Conservation (phyloP, 2,797 vertebrate genomes). For the Fistularia tabacaria region DNA sequence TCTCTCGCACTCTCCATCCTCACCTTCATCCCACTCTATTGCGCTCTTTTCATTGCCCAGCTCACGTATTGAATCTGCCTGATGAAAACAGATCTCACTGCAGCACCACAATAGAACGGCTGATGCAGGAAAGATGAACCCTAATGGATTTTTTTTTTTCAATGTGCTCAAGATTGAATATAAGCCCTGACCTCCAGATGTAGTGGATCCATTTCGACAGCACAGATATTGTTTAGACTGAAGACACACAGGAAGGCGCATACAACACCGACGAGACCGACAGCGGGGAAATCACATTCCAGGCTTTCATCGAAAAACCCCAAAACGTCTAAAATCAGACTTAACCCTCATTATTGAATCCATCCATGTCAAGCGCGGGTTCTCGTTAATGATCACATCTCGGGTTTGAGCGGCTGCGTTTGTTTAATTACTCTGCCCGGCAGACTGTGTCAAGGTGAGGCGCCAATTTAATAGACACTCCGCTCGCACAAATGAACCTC, state of each 20-base stretch:
- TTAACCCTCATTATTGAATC: slow-evolving; percentile 59
- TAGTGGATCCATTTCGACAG: slow-evolving; percentile 79
- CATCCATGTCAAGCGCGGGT: slow-evolving; percentile 56
- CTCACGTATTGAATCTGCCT: slow-evolving; percentile 80
- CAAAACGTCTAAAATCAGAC: slow-evolving; percentile 39
- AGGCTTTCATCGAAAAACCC: slow-evolving; percentile 3
- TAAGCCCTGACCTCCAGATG: slow-evolving; percentile 82
- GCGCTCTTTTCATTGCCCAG: slow-evolving; percentile 74
- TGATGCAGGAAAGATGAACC: slow-evolving; percentile 82
- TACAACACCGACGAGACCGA: slow-evolving; percentile 39
- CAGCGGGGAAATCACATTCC: slow-evolving; percentile 7
- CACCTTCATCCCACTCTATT: slow-evolving; percentile 68
- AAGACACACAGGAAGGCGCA: slow-evolving; percentile 54
- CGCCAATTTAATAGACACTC: slow-evolving; percentile 69
- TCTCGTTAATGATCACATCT: slow-evolving; percentile 64
- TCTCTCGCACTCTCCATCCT: slow-evolving; percentile 28
- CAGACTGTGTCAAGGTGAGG: slow-evolving; percentile 74
- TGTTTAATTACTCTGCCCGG: slow-evolving; percentile 74
- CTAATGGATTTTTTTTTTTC: slow-evolving; percentile 79
- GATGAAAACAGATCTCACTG: slow-evolving; percentile 84
- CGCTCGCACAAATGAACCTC: slow-evolving; percentile 67
- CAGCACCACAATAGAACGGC: slow-evolving; percentile 81
- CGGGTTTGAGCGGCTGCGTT: slow-evolving; percentile 69
- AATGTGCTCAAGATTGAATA: slow-evolving; percentile 80
- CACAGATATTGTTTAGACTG: slow-evolving; percentile 71